These are phyloP conservation scores for Criorhina ranunculi DNA, from an alignment of 2,888 invertebrate species.

Conservation along the genomic window DNA sequence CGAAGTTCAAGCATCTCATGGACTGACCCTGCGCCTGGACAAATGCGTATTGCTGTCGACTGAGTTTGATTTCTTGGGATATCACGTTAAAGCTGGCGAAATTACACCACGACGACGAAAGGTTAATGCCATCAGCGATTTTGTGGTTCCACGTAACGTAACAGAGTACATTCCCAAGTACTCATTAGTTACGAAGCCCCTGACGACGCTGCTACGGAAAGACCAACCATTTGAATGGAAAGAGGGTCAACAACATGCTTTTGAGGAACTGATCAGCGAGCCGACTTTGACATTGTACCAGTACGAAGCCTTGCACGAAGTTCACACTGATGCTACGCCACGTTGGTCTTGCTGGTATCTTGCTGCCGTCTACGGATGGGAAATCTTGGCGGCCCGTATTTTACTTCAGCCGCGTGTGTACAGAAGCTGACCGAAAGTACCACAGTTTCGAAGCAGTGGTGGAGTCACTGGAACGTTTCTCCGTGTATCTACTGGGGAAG, in stretches of 20 bases:
- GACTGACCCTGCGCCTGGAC: conserved; percentile 13
- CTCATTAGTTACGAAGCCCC: conserved; percentile 45
- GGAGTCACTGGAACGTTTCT: conserved; percentile 15
- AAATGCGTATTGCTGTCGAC: conserved; percentile 22
- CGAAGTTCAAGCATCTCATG: background rate
- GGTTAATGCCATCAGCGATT: conserved; percentile 14
- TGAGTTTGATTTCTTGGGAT: conserved; percentile 27
- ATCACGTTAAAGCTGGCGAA: conserved; percentile 41
- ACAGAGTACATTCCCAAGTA: conserved; percentile 63
- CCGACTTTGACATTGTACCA: conserved; percentile 60
- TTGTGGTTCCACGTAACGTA: conserved; percentile 32
- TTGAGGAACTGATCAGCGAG: conserved; percentile 34
- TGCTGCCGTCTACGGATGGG: too few relatives aligned
- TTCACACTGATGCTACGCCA: too few relatives aligned
- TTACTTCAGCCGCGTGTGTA: conserved; percentile 75
- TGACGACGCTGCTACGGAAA: conserved; percentile 47
- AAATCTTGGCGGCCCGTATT: too few relatives aligned
- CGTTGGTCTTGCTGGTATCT: too few relatives aligned
- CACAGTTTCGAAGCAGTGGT: conserved; percentile 15
- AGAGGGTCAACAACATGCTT: conserved; percentile 39
- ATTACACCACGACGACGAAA: conserved; percentile 19
- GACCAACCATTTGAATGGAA: conserved; percentile 47
- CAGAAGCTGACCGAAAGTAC: conserved; percentile 3
- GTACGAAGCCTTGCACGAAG: conserved; percentile 58
- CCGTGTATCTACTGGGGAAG: conserved; percentile 2